Base-by-base conservation (phyloP, 2,113 vertebrate genomes). In the Grus americana region DNA sequence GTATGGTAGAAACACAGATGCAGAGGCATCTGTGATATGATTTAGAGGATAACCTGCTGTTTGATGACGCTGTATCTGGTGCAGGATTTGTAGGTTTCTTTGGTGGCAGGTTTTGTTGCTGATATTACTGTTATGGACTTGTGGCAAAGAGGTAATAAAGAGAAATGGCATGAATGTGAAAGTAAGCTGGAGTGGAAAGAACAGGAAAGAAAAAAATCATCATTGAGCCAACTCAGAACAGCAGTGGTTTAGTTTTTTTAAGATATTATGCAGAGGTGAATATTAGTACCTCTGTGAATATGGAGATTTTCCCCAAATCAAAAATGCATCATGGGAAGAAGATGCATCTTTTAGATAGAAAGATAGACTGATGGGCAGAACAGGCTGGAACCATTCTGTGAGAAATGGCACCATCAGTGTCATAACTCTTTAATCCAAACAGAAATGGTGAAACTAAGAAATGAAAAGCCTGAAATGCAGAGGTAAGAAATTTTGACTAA, bases 1-100 rank as follows among this genome's bases (percentile, higher is more conserved):
- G 63, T 66, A 91, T 80, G 90, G 79, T 52, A 75, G 92, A 96
- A 96, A 95, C 95, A 95, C 95, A 97, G 96, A 95, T 94, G 96
- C 87, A 96, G 93, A 93, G 58, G 62, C 93, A 95, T 97, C 95
- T 97, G 96, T 96, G 93, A 61, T 76, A 75, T 23, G 87, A 79
- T 82, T 94, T 88, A 79, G 83, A 82, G 78, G 70, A 85, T 93
- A 96, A 85, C 81, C 84, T 96, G 78, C 92, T 96, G 57, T 57
- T 95, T 87, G 84, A n/a, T 87, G 62, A 49, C 4, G 38, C 50
- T 79, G 63, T 90, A 79, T 63, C 54, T 88, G 78, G 58, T 90
- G 71, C 46, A 90, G 67, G 59, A 82, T 96, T 72, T 87, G 58
- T 70, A 93, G 57, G 52, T 65, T 94, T 85, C 84, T 93, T 62